A percentile compares a stretch with the other conserved stretches of the same genome.
phyloP scores from a whole-genome alignment of 2,888 invertebrate species.

The Callosobruchus maculatus region DNA sequence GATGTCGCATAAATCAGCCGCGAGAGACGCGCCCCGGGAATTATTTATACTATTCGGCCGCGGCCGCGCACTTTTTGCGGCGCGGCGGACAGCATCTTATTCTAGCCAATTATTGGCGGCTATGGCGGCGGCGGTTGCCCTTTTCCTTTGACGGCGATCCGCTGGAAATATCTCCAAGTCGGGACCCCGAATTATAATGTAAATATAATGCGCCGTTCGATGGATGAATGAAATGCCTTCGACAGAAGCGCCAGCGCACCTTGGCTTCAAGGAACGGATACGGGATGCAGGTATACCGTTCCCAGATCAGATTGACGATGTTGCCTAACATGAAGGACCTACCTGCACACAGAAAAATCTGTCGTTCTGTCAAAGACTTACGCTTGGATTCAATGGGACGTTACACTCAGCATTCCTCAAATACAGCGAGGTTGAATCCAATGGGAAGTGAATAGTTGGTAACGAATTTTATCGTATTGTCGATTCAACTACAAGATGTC shows the following conservation, averaged over 20 bases:
- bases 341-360: too few species aligned
- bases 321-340: too few species aligned
- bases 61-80: conserved; percentile 25
- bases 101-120: conserved; percentile 43
- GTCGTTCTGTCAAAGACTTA: too few species aligned
- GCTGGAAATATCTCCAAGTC: background rate
- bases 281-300: too few species aligned
- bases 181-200: conserved; percentile 11
- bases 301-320: too few species aligned
- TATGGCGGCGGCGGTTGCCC: too few species aligned
- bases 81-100: conserved; percentile 21
- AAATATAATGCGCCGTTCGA: conserved; percentile 21
- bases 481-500: too few species aligned
- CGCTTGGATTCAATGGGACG: too few species aligned
- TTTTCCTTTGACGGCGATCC: conserved; percentile 22
- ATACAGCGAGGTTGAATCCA: too few species aligned
- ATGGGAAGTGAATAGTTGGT: too few species aligned
- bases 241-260: background rate
- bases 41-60: conserved; percentile 46
- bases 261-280: background rate
- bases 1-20: conserved; percentile 47
- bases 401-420: too few species aligned
- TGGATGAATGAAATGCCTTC: conserved; percentile 13
- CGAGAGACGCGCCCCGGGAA: conserved; percentile 35
- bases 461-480: too few species aligned